phyloP scores from a whole-genome alignment of 2,888 invertebrate species.

The Carterocephalus palaemon region DNA sequence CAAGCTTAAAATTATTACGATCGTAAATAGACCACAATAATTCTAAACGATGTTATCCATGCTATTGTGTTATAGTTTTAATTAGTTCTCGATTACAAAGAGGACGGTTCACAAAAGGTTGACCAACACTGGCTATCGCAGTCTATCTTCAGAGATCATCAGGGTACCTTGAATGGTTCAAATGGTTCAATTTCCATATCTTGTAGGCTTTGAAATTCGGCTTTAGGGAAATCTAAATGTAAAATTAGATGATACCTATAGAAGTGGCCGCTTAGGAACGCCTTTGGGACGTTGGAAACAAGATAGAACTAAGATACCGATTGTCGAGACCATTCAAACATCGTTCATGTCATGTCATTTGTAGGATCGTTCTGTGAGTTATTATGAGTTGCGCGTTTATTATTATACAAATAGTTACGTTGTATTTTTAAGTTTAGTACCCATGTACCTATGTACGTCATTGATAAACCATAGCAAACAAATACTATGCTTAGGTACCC shows the following conservation, averaged over 20 bases:
- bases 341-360: too few relatives aligned
- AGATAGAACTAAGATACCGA: background rate
- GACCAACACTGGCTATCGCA: too few relatives aligned
- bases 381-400: too few relatives aligned
- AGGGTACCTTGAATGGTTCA: constrained; percentile 1
- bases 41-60: background rate
- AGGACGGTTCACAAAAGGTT: background rate
- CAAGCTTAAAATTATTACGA: too few relatives aligned
- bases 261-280: background rate
- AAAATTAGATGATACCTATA: constrained; percentile 46
- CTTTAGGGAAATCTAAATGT: constrained; percentile 71
- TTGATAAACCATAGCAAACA: too few relatives aligned
- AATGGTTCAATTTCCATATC: constrained; percentile 39
- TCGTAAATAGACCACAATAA: too few relatives aligned
- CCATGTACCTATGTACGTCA: too few relatives aligned
- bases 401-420: too few relatives aligned
- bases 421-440: too few relatives aligned
- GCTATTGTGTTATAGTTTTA: constrained; percentile 2
- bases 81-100: constrained; percentile 8
- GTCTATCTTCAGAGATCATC: constrained; percentile 9
- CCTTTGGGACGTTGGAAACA: background rate
- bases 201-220: constrained; percentile 61
- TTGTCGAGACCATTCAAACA: background rate
- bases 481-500: too few relatives aligned
- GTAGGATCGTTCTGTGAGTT: too few relatives aligned